Base-by-base conservation (phyloP, 37 sponge, comb jelly and placozoan species). In the Axinella damicornis region DNA sequence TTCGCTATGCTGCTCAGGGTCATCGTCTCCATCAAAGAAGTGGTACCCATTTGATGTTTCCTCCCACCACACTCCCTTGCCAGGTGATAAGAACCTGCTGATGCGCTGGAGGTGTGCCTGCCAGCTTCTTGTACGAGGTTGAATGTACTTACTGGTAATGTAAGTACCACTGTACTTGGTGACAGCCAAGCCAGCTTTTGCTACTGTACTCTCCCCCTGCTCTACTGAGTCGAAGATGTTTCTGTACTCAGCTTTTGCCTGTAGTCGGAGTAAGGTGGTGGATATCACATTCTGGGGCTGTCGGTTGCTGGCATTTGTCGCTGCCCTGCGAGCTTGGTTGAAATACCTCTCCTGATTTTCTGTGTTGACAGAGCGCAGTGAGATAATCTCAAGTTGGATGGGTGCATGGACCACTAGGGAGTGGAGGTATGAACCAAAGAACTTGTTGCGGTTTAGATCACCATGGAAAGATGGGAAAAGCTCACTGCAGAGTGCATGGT, bases 211-310 rank as follows among this genome's bases (percentile, higher is more conserved):
- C n/a, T n/a, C n/a, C n/a, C n/a, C n/a, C n/a, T n/a, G n/a, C n/a
- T n/a, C n/a, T n/a, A n/a, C n/a, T n/a, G n/a, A n/a, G n/a, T n/a
- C n/a, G n/a, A n/a, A n/a, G n/a, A n/a, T n/a, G n/a, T n/a, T n/a
- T n/a, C n/a, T n/a, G n/a, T n/a, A n/a, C n/a, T n/a, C 76, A 25
- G 31, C 31, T 57, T 75, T 75, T 6, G 76, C 76, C 31, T 57
- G 76, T 4, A 75, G 76, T 57, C 76, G 57, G 2, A 75, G 58
- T 20, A 31, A 31, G 17, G 31, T 17, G 60, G 76, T 32, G 58
- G 60, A 75, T 2, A 75, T 5, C 21, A 75, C 76, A 75, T 54
- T 75, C 6, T 57, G 76, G 17, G 76, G 76, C 15, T 75, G 76
- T 57, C 76, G 41, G 54, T 72, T 72, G 13, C 30, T 30, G 53